Percentiles rank a stretch among this genome's conserved stretches.
phyloP scores from a whole-genome alignment of 23 tunicate genomes.

The Aplidium turbinatum region DNA sequence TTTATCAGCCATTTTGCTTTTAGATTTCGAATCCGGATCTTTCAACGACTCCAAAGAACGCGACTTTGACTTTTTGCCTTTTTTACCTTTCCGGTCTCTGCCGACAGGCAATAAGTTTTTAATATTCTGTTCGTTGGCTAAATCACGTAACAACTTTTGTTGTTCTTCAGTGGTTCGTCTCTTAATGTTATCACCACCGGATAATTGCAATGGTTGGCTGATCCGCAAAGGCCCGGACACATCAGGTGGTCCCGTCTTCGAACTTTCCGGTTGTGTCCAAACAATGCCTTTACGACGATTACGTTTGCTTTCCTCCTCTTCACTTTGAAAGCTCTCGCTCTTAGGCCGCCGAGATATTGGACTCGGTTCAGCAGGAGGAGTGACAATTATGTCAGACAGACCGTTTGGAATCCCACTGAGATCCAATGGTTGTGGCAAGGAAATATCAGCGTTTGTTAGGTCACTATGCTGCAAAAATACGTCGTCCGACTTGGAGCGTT shows the following conservation, averaged over 20 bases:
- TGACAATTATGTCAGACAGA: slow-evolving; percentile 6
- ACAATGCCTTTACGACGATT: slow-evolving; percentile 40
- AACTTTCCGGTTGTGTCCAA: slow-evolving; percentile 9
- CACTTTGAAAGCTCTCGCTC: too few relatives aligned
- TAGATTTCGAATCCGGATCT: background rate
- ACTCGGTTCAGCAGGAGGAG: too few relatives aligned
- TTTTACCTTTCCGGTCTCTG: background rate
- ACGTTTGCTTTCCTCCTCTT: too few relatives aligned
- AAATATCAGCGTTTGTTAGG: slow-evolving; percentile 20
- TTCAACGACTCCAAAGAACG: slow-evolving; percentile 2
- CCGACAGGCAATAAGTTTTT: background rate
- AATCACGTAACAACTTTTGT: slow-evolving; percentile 12
- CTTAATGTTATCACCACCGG: background rate
- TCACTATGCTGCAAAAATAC: too few relatives aligned
- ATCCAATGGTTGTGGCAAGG: slow-evolving; percentile 35
- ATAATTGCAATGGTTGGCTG: background rate
- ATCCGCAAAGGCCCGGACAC: slow-evolving; percentile 9
- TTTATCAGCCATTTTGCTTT: slow-evolving; percentile 79
- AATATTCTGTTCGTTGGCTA: slow-evolving; percentile 5
- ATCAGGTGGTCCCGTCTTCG: background rate
- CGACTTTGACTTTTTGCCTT: background rate
- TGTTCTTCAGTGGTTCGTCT: slow-evolving; percentile 40
- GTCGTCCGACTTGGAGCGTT: background rate
- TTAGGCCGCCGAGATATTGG: too few relatives aligned
- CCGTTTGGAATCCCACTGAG: slow-evolving; percentile 51